Base-by-base conservation (phyloP, 2,797 vertebrate species). In the Brachymystax lenok region DNA sequence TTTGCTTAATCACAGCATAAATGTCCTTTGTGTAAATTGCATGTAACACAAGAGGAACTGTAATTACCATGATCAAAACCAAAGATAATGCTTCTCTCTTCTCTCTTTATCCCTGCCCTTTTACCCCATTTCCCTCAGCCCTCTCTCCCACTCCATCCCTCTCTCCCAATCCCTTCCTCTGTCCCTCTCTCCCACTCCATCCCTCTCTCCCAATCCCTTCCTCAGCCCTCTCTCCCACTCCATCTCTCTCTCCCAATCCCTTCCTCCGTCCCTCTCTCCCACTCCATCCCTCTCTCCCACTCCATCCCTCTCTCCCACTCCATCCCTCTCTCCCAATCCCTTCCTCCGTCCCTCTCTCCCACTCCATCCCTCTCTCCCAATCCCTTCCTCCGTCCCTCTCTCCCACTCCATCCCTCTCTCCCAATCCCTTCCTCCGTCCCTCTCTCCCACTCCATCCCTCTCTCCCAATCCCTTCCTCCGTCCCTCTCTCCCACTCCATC, bases 1-100 rank as follows among this genome's bases (percentile, higher is more conserved):
- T 90, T 91, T 88, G 76, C 78, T 83, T 87, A 83, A 90, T 91
- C 81, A 82, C 77, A 87, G 85, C 76, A 77, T 73, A 85, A 87
- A 87, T 74, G 2, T 64, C 82, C 78, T 68, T 85, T 82, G 73
- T 52, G 70, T 78, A 86, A 82, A 90, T 86, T 87, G 79, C 88
- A 86, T 81, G 51, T 80, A 79, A 71, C 72, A 84, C 69, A 78
- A 79, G 77, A 87, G 76, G 71, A 84, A 80, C 71, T 84, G 79
- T 83, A 85, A 90, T 91, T 88, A 79, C 30, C n/a, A 80, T 80
- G 77, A 87, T 90, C 80, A 83, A 72, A 69, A 46, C 24, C 81
- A 86, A 83, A 51, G 79, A 82, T 86, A 81, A 87, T 87, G 82
- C 28, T 3, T 35, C 35, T 30, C 69, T 66, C 28, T 5, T 35